phyloP scores from a whole-genome alignment of 1,140 invertebrate genomes.

The Polypedilum pembai region DNA sequence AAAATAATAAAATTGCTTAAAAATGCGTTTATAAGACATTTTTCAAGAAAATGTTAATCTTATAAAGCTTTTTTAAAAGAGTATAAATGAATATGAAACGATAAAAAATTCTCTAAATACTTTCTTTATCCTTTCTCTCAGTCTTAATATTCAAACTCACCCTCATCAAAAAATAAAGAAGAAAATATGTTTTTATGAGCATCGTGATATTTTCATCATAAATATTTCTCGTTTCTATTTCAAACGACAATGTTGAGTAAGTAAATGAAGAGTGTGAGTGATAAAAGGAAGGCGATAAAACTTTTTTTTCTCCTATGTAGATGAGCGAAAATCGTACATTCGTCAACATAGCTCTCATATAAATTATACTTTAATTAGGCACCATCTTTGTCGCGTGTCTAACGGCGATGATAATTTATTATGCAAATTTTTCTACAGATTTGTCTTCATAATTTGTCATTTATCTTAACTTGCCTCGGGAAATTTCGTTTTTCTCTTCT shows the following conservation, averaged over 20 bases:
- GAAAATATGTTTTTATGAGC: no score
- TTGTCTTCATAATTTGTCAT: constrained; percentile 26
- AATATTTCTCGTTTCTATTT: neutral
- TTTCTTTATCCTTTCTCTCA: no score
- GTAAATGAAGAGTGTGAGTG: neutral
- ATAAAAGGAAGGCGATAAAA: neutral
- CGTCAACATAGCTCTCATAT: constrained; percentile 8
- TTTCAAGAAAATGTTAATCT: no score
- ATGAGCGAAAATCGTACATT: no score
- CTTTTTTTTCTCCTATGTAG: neutral
- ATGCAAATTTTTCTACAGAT: constrained; percentile 22
- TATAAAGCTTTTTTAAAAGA: no score
- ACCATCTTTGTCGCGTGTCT: constrained; percentile 13
- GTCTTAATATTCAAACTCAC: no score
- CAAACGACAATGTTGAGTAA: neutral
- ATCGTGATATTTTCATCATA: neutral
- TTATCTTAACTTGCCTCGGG: neutral
- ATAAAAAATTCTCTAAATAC: no score
- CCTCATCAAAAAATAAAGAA: no score
- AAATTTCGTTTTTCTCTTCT: constrained; percentile 1
- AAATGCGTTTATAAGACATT: no score
- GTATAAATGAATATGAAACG: no score
- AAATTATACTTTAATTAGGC: constrained; percentile 23
- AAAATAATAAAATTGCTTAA: no score
- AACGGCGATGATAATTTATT: constrained; percentile 21